Base-by-base conservation (phyloP, 2,113 vertebrate genomes). In the Barbus barbus region DNA sequence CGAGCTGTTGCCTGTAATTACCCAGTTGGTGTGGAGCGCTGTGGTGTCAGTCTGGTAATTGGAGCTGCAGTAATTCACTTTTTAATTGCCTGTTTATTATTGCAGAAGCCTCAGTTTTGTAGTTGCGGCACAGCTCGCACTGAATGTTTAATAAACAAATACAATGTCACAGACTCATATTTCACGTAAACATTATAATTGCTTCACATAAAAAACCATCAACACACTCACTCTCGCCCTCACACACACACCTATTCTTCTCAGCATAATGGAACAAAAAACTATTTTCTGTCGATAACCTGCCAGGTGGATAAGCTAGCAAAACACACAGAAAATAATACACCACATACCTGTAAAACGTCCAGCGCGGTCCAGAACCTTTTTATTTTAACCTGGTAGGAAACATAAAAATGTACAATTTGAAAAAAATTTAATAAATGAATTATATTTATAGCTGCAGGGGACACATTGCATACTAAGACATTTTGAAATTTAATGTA, bases 41-140 rank as follows among this genome's bases (percentile, higher is more conserved):
- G 81, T 82, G 81, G 84, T 84, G 86, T 87, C 86, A 89, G 88
- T 79, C 65, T 56, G 73, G 82, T 89, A 89, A 89, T 89, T 87
- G 82, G 86, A 85, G 82, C 82, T 81, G 60, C 88, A 84, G 88
- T 89, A 89, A 89, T 89, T 87, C 86, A 83, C 82, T 78, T 87
- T 89, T 87, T 89, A 89, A 89, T 87, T 87, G 84, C 88, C 84
- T 87, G 84, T 83, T 86, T 87, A 89, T 89, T 89, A 89, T 87
- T 84, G 86, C 86, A 60, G 88, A 75, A 82, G 86, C 86, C 46
- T 86, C 73, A 7, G 77, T 87, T 84, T 86, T 86, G 85, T 79
- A 83, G 82, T 84, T 77, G 77, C 76, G 1, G 79, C 82, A 67
- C 76, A 38, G 51, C 67, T 72, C 83, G 38, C 41, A 60, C 28